Evolutionary conservation across 2,888 invertebrate genomes (phyloP).

Genomic region (Sicus ferrugineus): DNA sequence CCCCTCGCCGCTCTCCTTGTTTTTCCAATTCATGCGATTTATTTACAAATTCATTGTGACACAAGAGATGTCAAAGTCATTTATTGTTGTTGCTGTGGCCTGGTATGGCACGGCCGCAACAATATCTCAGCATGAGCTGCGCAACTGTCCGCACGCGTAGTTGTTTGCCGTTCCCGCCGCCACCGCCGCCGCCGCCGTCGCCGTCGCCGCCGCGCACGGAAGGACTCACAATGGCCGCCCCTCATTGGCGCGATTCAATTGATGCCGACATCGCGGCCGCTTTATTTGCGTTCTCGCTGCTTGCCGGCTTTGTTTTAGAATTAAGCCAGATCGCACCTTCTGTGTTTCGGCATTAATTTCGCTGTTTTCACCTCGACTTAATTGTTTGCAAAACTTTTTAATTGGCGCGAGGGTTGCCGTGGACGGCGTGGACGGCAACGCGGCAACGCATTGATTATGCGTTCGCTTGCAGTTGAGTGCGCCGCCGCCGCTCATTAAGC

Average conservation of each 20-base stretch:
- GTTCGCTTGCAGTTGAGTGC: slow-evolving; percentile 41
- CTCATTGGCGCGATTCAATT: background rate
- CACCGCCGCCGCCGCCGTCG: background rate
- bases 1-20: background rate
- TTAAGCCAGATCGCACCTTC: slow-evolving; percentile 56
- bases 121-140: slow-evolving; percentile 31
- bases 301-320: slow-evolving; percentile 41
- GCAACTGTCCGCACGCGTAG: slow-evolving; percentile 33
- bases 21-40: slow-evolving; percentile 15
- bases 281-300: slow-evolving; percentile 1
- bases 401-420: slow-evolving; percentile 32
- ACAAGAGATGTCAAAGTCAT: slow-evolving; percentile 23
- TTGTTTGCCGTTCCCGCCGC: background rate
- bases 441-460: background rate
- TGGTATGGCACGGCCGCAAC: background rate
- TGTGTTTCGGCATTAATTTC: slow-evolving; percentile 51
- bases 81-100: background rate
- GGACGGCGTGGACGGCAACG: background rate
- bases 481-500: slow-evolving; percentile 39
- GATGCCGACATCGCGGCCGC: background rate
- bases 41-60: slow-evolving; percentile 30
- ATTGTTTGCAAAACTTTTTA: slow-evolving; percentile 40
- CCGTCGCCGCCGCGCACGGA: background rate
- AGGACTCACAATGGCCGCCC: background rate
- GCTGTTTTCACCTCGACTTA: slow-evolving; percentile 30